Evolutionary conservation across 2,888 invertebrate genomes (phyloP).

Genomic region (Spilosoma lubricipeda): DNA sequence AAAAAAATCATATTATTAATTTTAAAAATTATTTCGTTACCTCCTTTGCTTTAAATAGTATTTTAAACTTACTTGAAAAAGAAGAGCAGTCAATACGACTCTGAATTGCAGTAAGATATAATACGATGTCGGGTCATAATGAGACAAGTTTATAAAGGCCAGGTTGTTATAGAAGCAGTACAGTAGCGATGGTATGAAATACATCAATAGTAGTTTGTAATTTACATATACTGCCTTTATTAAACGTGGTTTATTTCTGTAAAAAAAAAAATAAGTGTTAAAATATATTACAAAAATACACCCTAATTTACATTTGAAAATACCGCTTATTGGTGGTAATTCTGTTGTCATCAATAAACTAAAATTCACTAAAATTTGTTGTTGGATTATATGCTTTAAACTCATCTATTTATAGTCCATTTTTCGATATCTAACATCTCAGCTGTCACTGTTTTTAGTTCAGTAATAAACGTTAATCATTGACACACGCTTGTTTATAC

Average conservation of each 20-base stretch:
- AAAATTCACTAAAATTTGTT: no score
- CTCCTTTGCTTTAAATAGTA: background rate
- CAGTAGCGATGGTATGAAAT: slow-evolving; percentile 95
- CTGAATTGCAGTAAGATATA: slow-evolving; percentile 95
- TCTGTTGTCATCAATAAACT: no score
- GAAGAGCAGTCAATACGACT: slow-evolving; percentile 96
- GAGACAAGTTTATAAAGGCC: slow-evolving; percentile 95
- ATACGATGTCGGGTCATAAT: slow-evolving; percentile 98
- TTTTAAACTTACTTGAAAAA: slow-evolving; percentile 91
- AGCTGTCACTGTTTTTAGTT: no score
- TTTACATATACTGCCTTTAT: slow-evolving; percentile 86
- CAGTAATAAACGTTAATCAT: no score
- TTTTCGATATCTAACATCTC: no score
- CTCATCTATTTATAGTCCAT: no score
- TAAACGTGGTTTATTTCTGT: slow-evolving; percentile 87
- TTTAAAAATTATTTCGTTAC: no score
- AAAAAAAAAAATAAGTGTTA: slow-evolving; percentile 66
- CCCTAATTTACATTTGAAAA: slow-evolving; percentile 12
- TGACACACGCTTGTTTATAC: no score
- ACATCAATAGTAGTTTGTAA: slow-evolving; percentile 90
- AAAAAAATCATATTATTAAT: no score
- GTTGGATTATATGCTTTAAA: no score
- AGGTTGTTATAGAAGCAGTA: slow-evolving; percentile 98
- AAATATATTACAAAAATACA: no score
- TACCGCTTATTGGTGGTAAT: background rate